Percentiles rank a stretch among this genome's conserved stretches.
phyloP scores from a whole-genome alignment of 2,113 vertebrate species.

The Phaethornis superciliosus region DNA sequence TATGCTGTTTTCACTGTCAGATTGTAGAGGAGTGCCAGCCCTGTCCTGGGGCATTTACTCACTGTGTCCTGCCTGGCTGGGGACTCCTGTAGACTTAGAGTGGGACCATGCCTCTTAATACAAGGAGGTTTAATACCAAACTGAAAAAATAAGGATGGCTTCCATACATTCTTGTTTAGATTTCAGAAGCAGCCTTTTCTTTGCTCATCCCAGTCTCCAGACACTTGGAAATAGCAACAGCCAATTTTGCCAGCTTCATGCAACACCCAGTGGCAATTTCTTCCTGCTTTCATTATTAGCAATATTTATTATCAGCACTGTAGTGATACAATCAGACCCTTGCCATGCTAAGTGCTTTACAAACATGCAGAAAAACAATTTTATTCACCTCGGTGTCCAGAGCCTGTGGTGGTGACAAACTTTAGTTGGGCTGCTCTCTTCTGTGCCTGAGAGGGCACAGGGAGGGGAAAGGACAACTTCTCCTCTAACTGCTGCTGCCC shows the following conservation, averaged over 20 bases:
- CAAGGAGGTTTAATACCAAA: background rate
- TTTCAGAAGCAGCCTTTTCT: background rate
- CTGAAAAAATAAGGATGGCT: background rate
- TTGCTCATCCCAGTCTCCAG: background rate
- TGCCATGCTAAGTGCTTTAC: background rate
- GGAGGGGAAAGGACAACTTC: background rate
- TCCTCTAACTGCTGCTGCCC: background rate
- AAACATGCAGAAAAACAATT: background rate
- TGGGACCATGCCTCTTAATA: background rate
- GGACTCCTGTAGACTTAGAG: background rate
- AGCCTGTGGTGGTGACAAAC: background rate
- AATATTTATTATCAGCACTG: conserved; percentile 1
- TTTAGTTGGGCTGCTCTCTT: background rate
- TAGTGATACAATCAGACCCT: background rate
- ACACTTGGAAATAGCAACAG: background rate
- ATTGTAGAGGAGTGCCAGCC: background rate
- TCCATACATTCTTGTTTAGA: background rate
- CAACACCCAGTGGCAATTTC: background rate
- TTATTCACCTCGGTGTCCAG: background rate
- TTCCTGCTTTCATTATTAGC: conserved; percentile 2
- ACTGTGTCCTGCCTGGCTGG: background rate
- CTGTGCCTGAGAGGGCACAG: background rate
- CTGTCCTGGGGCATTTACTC: background rate
- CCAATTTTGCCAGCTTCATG: background rate
- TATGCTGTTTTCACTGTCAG: background rate